phyloP scores from a whole-genome alignment of 2,797 vertebrate species.

The Poecilia velifera region DNA sequence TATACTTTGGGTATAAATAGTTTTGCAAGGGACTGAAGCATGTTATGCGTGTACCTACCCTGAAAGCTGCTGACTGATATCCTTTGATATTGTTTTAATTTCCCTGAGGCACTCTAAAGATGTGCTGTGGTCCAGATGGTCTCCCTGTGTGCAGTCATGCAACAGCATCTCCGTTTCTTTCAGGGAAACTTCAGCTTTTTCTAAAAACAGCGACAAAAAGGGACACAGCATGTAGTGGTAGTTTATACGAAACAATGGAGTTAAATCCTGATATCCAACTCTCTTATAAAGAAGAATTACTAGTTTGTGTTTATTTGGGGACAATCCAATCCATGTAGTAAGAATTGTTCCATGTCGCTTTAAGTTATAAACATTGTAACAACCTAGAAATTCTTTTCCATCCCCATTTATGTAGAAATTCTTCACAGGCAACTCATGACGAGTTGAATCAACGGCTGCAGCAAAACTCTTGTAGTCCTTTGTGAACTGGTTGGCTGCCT shows the following conservation, averaged over 20 bases:
- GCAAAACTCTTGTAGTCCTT: constrained; percentile 86
- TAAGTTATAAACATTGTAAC: constrained; percentile 6
- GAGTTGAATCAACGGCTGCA: constrained; percentile 83
- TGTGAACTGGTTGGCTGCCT: constrained; percentile 74
- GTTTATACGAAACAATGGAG: neutral
- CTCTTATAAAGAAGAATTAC: neutral
- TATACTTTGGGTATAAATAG: neutral
- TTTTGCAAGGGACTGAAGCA: neutral
- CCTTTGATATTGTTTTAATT: constrained; percentile 70
- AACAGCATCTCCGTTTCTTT: constrained; percentile 75
- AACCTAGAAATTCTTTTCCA: constrained; percentile 76
- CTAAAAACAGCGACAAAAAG: constrained; percentile 52
- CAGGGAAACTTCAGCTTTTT: constrained; percentile 73
- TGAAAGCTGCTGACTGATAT: constrained; percentile 79
- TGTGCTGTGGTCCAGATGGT: constrained; percentile 58
- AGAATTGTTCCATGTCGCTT: neutral
- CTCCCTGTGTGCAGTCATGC: constrained; percentile 61
- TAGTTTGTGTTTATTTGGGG: neutral
- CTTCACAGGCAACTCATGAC: constrained; percentile 85
- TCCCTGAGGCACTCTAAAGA: constrained; percentile 66
- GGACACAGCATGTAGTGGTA: neutral
- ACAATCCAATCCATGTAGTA: neutral
- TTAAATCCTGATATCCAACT: neutral
- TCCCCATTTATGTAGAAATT: constrained; percentile 83
- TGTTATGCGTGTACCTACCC: constrained; percentile 73